Percentiles rank a stretch among this genome's conserved stretches.
phyloP scores from a whole-genome alignment of 2,888 invertebrate species.

The Eupithecia tripunctaria region DNA sequence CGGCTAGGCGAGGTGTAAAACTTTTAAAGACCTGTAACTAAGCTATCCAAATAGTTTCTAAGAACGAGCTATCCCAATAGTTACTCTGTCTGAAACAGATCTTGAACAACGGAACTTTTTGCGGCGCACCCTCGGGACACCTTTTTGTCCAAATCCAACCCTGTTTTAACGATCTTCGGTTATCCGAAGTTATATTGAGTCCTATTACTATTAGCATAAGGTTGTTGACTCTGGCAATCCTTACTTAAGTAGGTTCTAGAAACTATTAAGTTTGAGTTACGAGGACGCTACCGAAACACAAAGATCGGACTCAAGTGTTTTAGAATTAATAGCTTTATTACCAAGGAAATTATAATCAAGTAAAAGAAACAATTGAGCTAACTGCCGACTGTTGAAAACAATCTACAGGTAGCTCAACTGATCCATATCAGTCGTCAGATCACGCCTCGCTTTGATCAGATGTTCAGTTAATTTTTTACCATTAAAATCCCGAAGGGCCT shows the following conservation, averaged over 20 bases:
- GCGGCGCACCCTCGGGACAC: constrained; percentile 3
- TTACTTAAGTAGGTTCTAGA: neutral
- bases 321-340: neutral
- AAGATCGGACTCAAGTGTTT: neutral
- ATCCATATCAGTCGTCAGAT: no score
- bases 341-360: no score
- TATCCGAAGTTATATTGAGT: neutral
- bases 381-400: no score
- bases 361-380: no score
- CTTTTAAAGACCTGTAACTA: neutral
- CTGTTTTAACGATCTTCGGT: constrained; percentile 19
- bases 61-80: neutral
- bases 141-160: constrained; percentile 7
- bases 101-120: constrained; percentile 14
- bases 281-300: neutral
- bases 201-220: neutral
- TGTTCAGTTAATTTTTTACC: no score
- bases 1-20: neutral
- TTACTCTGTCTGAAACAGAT: constrained; percentile 13
- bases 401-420: no score
- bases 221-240: neutral
- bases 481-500: no score
- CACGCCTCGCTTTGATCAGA: no score
- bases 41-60: neutral
- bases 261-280: constrained; percentile 1